phyloP scores from a whole-genome alignment of 35 echinoderm and acorn worm genomes.

The Holothuria glaberrima region DNA sequence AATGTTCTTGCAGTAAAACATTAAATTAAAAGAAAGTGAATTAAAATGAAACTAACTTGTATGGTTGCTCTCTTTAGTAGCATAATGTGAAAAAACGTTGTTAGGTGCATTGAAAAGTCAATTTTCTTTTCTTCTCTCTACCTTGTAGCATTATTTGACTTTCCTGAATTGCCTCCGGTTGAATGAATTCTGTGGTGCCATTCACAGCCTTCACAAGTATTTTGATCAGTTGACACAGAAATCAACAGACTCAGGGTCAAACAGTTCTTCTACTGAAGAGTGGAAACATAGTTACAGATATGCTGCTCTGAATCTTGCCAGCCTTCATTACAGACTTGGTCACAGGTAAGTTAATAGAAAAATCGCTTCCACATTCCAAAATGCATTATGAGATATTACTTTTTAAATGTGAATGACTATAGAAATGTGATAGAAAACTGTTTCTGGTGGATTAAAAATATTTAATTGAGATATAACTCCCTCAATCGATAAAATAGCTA shows the following conservation, averaged over 20 bases:
- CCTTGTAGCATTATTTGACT: conserved; percentile 81
- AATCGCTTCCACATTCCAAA: not conserved
- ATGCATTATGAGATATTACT: not conserved
- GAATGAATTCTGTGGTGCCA: conserved; percentile 90
- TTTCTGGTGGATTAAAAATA: not conserved
- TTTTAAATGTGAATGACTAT: not conserved
- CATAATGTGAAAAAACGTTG: too few species aligned
- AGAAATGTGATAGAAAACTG: not conserved
- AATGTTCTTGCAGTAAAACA: too few species aligned
- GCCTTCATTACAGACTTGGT: conserved; percentile 84
- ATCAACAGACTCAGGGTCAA: conserved; percentile 2
- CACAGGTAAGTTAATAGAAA: conserved; percentile 72
- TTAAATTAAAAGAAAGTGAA: too few species aligned
- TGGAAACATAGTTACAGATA: conserved; percentile 78
- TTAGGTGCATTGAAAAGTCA: too few species aligned
- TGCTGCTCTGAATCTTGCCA: conserved; percentile 95
- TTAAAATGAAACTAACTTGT: too few species aligned
- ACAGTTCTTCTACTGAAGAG: conserved; percentile 54
- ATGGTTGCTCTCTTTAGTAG: too few species aligned
- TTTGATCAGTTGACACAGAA: conserved; percentile 86
- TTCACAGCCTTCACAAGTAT: conserved; percentile 82
- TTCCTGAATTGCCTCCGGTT: conserved; percentile 86
- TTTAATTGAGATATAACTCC: not conserved
- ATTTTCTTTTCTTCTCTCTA: not conserved
- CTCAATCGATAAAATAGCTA: too few species aligned